Evolutionary conservation across 2,888 invertebrate genomes (phyloP).

Genomic region (Eucriotettix oculatus): DNA sequence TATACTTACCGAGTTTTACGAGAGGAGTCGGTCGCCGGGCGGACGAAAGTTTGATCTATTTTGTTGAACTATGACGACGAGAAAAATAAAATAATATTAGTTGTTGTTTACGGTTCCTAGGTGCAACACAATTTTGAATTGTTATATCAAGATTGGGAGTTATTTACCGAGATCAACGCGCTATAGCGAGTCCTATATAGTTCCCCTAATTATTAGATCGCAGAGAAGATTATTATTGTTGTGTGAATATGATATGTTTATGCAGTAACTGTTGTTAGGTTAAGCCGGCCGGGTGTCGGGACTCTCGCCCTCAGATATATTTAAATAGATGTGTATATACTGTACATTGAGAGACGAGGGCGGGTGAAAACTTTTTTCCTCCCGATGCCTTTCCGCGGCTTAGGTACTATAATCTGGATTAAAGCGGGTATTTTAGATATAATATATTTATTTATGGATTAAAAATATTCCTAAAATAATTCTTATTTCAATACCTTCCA

Average conservation of each 20-base stretch:
- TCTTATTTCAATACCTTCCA: too few relatives aligned
- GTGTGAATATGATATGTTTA: too few relatives aligned
- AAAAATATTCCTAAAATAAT: not conserved
- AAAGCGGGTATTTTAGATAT: not conserved
- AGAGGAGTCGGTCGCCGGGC: too few relatives aligned
- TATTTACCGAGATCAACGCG: not conserved
- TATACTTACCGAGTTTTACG: not conserved
- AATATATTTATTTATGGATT: not conserved
- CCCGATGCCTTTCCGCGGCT: too few relatives aligned
- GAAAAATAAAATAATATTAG: not conserved
- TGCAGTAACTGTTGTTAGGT: too few relatives aligned
- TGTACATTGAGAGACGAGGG: not conserved
- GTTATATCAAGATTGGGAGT: not conserved
- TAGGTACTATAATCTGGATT: not conserved
- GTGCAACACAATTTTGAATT: conserved; percentile 3
- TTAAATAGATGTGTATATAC: not conserved
- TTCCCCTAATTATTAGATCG: too few relatives aligned
- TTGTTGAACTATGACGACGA: too few relatives aligned
- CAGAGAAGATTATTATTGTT: too few relatives aligned
- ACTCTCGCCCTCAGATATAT: not conserved
- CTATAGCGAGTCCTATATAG: too few relatives aligned
- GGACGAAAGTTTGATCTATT: too few relatives aligned
- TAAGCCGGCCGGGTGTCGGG: too few relatives aligned
- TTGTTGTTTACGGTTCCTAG: conserved; percentile 5
- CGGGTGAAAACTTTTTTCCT: too few relatives aligned